Evolutionary conservation across 2,113 vertebrate species (phyloP).

Genomic region (Pluvialis apricaria): DNA sequence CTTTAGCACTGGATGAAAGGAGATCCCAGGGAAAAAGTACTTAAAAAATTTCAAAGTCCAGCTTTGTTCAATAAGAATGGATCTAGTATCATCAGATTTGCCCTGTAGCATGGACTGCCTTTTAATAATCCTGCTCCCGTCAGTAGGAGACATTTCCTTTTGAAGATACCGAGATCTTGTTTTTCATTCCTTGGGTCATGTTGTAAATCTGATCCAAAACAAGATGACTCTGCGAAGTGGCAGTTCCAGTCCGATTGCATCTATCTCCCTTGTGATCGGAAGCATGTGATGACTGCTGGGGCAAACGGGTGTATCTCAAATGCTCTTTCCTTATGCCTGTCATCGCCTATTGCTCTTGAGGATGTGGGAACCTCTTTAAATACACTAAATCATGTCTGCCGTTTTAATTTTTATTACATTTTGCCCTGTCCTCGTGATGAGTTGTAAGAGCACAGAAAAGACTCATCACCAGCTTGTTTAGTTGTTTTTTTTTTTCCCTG

Average conservation of each 20-base stretch:
- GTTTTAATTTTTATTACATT: not conserved
- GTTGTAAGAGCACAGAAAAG: not conserved
- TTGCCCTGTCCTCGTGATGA: accelerated
- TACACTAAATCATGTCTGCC: not conserved
- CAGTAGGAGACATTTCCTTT: not conserved
- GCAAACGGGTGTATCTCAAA: not conserved
- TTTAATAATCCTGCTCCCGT: not conserved
- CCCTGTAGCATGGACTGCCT: not conserved
- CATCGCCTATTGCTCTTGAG: not conserved
- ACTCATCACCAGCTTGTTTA: not conserved
- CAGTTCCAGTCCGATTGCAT: not conserved
- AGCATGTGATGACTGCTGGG: not conserved
- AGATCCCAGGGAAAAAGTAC: not conserved
- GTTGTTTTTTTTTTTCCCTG: not conserved
- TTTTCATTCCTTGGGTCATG: not conserved
- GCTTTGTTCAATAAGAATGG: not conserved
- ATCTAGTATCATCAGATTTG: not conserved
- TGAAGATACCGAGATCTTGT: not conserved
- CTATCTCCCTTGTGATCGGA: not conserved
- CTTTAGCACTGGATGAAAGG: not conserved
- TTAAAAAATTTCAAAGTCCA: not conserved
- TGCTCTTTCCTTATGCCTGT: not conserved
- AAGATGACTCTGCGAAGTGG: not conserved
- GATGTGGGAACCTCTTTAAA: not conserved
- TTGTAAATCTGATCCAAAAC: not conserved